Percentiles rank a stretch among this genome's conserved stretches.
Conservation (phyloP, 1,140 invertebrate genomes). For the Penaeus vannamei region DNA sequence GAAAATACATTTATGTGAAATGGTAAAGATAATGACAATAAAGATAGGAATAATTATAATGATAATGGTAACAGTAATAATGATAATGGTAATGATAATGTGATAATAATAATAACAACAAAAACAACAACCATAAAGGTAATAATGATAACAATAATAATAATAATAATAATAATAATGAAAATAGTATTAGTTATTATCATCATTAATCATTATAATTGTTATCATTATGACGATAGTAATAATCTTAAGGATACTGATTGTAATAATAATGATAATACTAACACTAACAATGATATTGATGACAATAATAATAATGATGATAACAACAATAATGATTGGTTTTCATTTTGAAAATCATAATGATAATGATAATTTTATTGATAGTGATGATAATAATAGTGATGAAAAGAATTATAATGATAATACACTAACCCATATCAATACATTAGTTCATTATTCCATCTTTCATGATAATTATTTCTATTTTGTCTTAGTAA, state of each 20-base stretch:
- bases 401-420: background rate
- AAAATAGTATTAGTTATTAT: too few relatives aligned
- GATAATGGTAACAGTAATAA: too few relatives aligned
- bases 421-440: conserved; percentile 2
- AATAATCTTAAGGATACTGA: background rate
- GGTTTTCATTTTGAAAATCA: too few relatives aligned
- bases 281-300: background rate
- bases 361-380: conserved; percentile 3
- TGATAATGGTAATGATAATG: too few relatives aligned
- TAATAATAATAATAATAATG: too few relatives aligned
- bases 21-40: background rate
- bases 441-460: background rate
- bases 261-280: background rate
- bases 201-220: too few relatives aligned
- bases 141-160: too few relatives aligned
- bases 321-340: too few relatives aligned
- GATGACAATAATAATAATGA: background rate
- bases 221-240: background rate
- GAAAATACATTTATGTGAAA: background rate
- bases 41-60: too few relatives aligned
- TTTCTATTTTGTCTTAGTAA: too few relatives aligned
- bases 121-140: too few relatives aligned
- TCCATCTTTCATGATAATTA: background rate
- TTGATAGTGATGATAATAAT: background rate
- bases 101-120: too few relatives aligned